Percentiles rank a stretch among this genome's conserved stretches.
phyloP scores from a whole-genome alignment of 2,888 invertebrate genomes.

The Himalopsyche anomala region DNA sequence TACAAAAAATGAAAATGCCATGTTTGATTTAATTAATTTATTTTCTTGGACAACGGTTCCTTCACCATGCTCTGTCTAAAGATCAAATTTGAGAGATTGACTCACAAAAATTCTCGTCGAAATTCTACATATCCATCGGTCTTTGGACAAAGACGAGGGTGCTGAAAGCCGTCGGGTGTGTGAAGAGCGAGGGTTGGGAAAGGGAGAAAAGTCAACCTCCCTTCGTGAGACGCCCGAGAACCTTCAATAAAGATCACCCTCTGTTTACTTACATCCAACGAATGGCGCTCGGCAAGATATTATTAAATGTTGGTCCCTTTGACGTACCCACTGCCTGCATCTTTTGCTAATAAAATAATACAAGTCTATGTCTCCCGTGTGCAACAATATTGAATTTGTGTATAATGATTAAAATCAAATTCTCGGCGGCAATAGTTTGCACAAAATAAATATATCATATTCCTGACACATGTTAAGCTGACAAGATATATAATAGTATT shows the following conservation, averaged over 20 bases:
- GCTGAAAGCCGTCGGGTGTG: not conserved
- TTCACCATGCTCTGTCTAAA: too few species aligned
- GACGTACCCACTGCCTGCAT: not conserved
- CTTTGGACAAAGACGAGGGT: slow-evolving; percentile 3
- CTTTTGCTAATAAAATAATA: slow-evolving; percentile 19
- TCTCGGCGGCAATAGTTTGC: too few species aligned
- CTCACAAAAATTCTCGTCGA: not conserved
- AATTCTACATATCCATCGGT: not conserved
- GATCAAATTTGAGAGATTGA: too few species aligned
- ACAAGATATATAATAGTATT: too few species aligned
- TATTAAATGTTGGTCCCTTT: slow-evolving; percentile 20
- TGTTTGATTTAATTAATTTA: too few species aligned
- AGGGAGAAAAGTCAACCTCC: slow-evolving; percentile 19
- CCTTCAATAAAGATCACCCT: slow-evolving; percentile 39
- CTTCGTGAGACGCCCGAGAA: slow-evolving; percentile 14
- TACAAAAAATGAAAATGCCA: too few species aligned
- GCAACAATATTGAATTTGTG: too few species aligned
- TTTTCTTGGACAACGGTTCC: too few species aligned
- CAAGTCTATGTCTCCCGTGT: not conserved
- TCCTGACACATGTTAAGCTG: too few species aligned
- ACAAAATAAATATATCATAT: too few species aligned
- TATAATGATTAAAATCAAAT: too few species aligned
- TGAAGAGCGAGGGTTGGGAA: slow-evolving; percentile 10
- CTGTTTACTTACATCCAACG: slow-evolving; percentile 36
- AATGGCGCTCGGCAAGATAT: slow-evolving; percentile 32